A percentile compares a stretch with the other conserved stretches of the same genome.
These are phyloP conservation scores for Halictus quadricinctus DNA, from an alignment of 2,888 invertebrate genomes.

Conservation along the genomic window DNA sequence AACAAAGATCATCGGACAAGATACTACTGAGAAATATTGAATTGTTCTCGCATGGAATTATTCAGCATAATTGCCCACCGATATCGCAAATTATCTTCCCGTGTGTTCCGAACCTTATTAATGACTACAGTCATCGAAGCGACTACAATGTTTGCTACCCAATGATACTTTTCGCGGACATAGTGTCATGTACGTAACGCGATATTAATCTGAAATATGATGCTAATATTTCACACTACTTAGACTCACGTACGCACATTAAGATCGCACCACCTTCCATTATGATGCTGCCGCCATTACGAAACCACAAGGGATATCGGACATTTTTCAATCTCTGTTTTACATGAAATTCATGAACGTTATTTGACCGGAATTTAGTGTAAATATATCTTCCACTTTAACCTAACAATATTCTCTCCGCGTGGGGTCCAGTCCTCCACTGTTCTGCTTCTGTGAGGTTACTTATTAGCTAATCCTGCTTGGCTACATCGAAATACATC, in stretches of 20 bases:
- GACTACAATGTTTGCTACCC: conserved; percentile 35
- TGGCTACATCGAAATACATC: conserved; percentile 41
- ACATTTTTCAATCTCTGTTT: neutral
- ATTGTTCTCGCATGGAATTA: neutral
- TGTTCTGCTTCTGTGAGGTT: conserved; percentile 34
- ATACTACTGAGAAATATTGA: neutral
- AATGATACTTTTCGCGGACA: conserved; percentile 37
- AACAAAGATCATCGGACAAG: neutral
- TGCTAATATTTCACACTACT: conserved; percentile 55
- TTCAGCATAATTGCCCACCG: no score
- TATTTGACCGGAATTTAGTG: neutral
- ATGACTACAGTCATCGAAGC: conserved; percentile 3
- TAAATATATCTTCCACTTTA: neutral
- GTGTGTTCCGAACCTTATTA: neutral
- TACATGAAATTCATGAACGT: neutral
- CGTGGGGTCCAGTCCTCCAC: conserved; percentile 24
- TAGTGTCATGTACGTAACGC: conserved; percentile 47
- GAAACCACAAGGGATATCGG: neutral
- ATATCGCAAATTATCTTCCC: neutral
- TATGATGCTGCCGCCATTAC: conserved; percentile 25
- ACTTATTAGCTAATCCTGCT: conserved; percentile 45
- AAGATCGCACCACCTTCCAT: conserved; percentile 30
- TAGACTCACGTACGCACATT: conserved; percentile 39
- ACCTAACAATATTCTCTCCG: conserved; percentile 20
- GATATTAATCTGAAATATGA: conserved; percentile 58